A percentile compares a stretch with the other conserved stretches of the same genome.
Evolutionary conservation across 1,140 invertebrate genomes (phyloP).

Genomic region (Amphibalanus amphitrite): DNA sequence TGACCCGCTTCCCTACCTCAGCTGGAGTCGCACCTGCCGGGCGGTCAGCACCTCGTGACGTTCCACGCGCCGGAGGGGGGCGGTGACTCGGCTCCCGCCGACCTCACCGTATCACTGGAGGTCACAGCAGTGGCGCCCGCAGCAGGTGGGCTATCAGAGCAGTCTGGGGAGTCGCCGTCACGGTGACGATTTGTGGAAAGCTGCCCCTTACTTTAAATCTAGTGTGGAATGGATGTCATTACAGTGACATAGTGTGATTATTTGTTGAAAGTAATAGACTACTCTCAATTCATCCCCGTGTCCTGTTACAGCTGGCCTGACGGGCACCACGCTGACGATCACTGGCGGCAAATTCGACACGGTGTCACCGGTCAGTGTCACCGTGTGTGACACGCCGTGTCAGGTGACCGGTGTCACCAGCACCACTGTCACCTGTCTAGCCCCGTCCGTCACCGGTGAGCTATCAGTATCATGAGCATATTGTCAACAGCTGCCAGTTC

Average conservation of each 20-base stretch:
- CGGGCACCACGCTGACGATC: slow-evolving; percentile 6
- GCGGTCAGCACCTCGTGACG: neutral
- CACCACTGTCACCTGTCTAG: neutral
- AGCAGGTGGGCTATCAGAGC: neutral
- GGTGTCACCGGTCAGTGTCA: slow-evolving; percentile 5
- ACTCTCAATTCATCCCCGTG: too few relatives aligned
- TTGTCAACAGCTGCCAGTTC: too few relatives aligned
- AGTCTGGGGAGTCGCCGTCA: too few relatives aligned
- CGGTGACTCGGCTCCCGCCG: neutral
- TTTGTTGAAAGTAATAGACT: too few relatives aligned
- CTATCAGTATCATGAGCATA: too few relatives aligned
- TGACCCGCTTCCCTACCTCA: neutral
- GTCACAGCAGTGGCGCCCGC: neutral
- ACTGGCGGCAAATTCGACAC: slow-evolving; percentile 11
- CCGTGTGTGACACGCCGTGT: slow-evolving; percentile 7
- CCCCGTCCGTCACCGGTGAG: neutral
- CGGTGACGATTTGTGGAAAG: too few relatives aligned
- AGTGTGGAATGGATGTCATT: too few relatives aligned
- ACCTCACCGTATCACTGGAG: neutral
- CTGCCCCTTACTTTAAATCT: too few relatives aligned
- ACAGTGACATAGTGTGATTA: too few relatives aligned
- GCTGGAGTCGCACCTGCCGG: neutral
- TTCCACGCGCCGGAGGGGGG: neutral
- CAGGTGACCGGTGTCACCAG: neutral
- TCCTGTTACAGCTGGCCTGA: neutral